phyloP scores from a whole-genome alignment of 2,888 invertebrate species.

The Orthonevra nobilis region DNA sequence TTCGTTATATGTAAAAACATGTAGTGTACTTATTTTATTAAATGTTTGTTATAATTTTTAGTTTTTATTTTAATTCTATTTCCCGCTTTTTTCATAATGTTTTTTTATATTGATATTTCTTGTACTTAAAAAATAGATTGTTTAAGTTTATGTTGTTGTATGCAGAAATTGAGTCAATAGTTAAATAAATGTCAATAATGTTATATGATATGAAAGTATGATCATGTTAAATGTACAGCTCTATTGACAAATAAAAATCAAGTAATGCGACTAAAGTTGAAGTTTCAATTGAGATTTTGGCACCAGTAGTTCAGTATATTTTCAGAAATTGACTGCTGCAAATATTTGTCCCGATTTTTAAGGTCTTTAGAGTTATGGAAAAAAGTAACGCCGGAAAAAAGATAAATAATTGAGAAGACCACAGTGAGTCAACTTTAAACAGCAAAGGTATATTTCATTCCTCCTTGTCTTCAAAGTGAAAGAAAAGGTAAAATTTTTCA shows the following conservation, averaged over 20 bases:
- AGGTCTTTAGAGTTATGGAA: too few relatives aligned
- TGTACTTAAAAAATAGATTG: constrained; percentile 60
- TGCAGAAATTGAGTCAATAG: constrained; percentile 36
- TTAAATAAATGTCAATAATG: constrained; percentile 48
- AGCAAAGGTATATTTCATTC: too few relatives aligned
- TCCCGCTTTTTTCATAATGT: constrained; percentile 18
- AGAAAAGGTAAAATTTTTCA: too few relatives aligned
- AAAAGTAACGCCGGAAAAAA: too few relatives aligned
- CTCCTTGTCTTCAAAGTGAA: too few relatives aligned
- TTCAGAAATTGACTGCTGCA: too few relatives aligned
- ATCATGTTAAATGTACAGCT: constrained; percentile 63
- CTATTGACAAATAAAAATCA: constrained; percentile 62
- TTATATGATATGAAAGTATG: constrained; percentile 32
- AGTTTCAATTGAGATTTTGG: neutral
- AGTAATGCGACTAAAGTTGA: constrained; percentile 34
- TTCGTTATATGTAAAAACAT: constrained; percentile 30
- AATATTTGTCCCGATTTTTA: too few relatives aligned
- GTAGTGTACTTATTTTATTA: constrained; percentile 59
- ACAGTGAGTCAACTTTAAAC: too few relatives aligned
- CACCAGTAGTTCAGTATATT: too few relatives aligned
- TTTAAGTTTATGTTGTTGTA: constrained; percentile 45
- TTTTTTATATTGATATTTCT: constrained; percentile 35
- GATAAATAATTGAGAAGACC: too few relatives aligned
- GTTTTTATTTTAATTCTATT: constrained; percentile 3
- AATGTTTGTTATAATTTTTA: constrained; percentile 22